phyloP scores from a whole-genome alignment of 1,140 invertebrate genomes.

The Bombus turneri region DNA sequence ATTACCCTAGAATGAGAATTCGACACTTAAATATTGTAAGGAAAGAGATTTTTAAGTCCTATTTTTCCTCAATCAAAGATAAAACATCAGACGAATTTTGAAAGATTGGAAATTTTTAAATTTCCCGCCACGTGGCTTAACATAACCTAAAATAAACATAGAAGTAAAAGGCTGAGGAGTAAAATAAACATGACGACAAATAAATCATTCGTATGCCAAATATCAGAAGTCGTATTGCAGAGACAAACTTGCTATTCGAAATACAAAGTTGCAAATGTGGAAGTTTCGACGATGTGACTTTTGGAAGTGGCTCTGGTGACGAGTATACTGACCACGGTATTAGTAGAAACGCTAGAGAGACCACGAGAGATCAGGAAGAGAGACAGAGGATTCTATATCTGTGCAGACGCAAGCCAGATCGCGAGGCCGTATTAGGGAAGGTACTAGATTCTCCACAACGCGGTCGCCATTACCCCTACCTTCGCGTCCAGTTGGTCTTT shows the following conservation, averaged over 20 bases:
- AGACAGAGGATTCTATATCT: conserved; percentile 76
- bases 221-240: no score
- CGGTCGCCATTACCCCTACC: conserved; percentile 68
- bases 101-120: no score
- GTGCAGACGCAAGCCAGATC: conserved; percentile 72
- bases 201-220: not conserved
- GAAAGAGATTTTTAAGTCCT: no score
- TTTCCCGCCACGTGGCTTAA: not conserved
- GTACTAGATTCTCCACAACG: conserved; percentile 69
- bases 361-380: conserved; percentile 39
- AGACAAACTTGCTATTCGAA: not conserved
- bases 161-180: not conserved
- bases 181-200: not conserved
- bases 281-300: conserved; percentile 9
- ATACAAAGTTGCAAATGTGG: not conserved
- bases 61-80: not conserved
- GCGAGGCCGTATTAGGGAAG: conserved; percentile 81
- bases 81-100: not conserved
- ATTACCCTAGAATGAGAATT: not conserved
- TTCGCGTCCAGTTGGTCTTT: conserved; percentile 35
- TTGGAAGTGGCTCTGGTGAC: not conserved
- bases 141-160: not conserved
- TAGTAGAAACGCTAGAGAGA: conserved; percentile 38
- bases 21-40: not conserved
- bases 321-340: conserved; percentile 24